phyloP scores from a whole-genome alignment of 2,113 vertebrate genomes.

The Synodontis membranacea region DNA sequence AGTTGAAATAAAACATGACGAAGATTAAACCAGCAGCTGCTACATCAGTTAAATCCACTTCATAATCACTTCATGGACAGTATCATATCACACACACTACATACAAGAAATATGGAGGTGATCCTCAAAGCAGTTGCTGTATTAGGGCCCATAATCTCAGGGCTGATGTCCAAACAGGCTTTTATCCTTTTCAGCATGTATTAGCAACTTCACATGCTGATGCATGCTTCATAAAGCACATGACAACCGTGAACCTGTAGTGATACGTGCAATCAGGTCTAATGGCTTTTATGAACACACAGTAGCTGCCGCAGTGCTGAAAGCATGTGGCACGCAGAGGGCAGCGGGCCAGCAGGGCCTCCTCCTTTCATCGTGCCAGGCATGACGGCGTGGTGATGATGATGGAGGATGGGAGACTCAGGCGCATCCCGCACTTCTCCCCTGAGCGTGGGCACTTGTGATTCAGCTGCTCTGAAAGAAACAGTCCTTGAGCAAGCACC shows the following conservation, averaged over 20 bases:
- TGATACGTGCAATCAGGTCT: background rate
- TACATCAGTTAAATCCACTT: background rate
- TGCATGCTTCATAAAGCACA: background rate
- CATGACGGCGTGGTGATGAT: slow-evolving; percentile 38
- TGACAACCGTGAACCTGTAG: background rate
- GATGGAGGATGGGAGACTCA: slow-evolving; percentile 39
- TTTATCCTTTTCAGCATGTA: background rate
- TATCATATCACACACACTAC: background rate
- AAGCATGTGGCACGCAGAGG: slow-evolving; percentile 20
- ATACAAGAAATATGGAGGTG: background rate
- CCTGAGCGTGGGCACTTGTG: slow-evolving; percentile 68
- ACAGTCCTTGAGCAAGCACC: slow-evolving; percentile 67
- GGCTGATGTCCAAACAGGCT: slow-evolving; percentile 28
- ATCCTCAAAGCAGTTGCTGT: slow-evolving; percentile 19
- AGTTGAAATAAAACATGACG: background rate
- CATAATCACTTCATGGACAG: background rate
- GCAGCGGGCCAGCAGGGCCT: slow-evolving; percentile 22
- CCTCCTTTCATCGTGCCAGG: slow-evolving; percentile 31
- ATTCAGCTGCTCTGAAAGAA: slow-evolving; percentile 69
- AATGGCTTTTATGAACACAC: slow-evolving; percentile 2
- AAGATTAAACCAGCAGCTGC: background rate
- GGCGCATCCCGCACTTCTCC: slow-evolving; percentile 56
- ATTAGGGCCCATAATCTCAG: slow-evolving; percentile 12
- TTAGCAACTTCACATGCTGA: background rate
- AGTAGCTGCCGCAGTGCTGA: slow-evolving; percentile 23